These are phyloP conservation scores for Phasia obesa DNA, from an alignment of 2,888 invertebrate genomes.

Conservation along the genomic window DNA sequence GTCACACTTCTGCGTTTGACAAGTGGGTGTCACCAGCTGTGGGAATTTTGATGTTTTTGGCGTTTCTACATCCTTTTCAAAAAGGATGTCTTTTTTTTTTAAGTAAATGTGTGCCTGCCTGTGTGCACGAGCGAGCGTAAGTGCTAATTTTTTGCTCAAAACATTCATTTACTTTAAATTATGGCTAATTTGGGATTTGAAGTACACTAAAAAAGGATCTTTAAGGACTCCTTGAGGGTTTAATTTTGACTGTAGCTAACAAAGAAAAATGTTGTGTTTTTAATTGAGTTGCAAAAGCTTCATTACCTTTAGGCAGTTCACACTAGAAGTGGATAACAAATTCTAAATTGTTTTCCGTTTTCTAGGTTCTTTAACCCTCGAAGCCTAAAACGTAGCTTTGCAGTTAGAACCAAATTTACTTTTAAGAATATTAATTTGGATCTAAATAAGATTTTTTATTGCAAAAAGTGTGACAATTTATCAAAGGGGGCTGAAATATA, in stretches of 20 bases:
- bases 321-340: no score
- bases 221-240: slow-evolving; percentile 15
- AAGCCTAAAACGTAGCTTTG: no score
- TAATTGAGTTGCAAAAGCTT: not conserved
- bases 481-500: no score
- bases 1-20: slow-evolving; percentile 71
- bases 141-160: slow-evolving; percentile 50
- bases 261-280: not conserved
- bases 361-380: no score
- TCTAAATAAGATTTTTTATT: no score
- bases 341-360: no score
- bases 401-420: no score
- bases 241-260: not conserved
- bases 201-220: not conserved
- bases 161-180: slow-evolving; percentile 54
- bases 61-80: slow-evolving; percentile 51
- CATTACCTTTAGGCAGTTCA: no score
- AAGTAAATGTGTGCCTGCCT: not conserved
- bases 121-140: slow-evolving; percentile 17
- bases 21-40: slow-evolving; percentile 70
- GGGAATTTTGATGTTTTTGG: slow-evolving; percentile 66
- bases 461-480: no score
- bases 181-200: slow-evolving; percentile 54
- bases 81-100: slow-evolving; percentile 15
- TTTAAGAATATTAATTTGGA: no score